phyloP scores from a whole-genome alignment of 2,797 vertebrate genomes.

The Lindbergichthys nudifrons region DNA sequence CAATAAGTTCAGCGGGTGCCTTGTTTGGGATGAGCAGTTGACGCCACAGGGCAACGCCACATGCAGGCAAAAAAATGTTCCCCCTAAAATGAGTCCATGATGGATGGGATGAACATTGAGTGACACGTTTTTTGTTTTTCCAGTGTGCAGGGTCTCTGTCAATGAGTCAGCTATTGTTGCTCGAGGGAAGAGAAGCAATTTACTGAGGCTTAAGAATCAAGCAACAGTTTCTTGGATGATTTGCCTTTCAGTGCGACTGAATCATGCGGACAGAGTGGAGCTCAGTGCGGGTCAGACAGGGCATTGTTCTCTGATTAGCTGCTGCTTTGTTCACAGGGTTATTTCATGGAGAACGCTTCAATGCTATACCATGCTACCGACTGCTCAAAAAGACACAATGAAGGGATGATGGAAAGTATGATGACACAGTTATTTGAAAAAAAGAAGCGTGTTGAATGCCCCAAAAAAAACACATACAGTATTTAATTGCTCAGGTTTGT shows the following conservation, averaged over 20 bases:
- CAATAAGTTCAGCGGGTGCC: slow-evolving; percentile 36
- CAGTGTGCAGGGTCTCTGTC: slow-evolving; percentile 29
- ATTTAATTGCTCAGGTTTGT: slow-evolving; percentile 3
- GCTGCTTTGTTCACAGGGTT: slow-evolving; percentile 19
- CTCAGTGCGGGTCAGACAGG: slow-evolving; percentile 30
- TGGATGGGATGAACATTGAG: slow-evolving; percentile 61
- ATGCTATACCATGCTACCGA: neutral
- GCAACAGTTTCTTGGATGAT: slow-evolving; percentile 58
- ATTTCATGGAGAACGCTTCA: slow-evolving; percentile 31
- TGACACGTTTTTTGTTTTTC: slow-evolving; percentile 47
- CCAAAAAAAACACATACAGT: neutral
- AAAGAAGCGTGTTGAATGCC: neutral
- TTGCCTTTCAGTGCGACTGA: slow-evolving; percentile 55
- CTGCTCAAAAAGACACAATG: neutral
- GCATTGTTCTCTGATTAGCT: slow-evolving; percentile 54
- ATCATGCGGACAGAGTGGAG: slow-evolving; percentile 52
- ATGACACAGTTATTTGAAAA: slow-evolving; percentile 17
- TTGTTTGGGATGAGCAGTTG: slow-evolving; percentile 36
- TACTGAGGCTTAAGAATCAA: slow-evolving; percentile 47
- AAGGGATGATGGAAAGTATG: slow-evolving; percentile 10
- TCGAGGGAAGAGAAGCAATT: slow-evolving; percentile 41
- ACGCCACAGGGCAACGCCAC: slow-evolving; percentile 25
- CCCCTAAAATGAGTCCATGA: slow-evolving; percentile 57
- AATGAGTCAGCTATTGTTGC: slow-evolving; percentile 51
- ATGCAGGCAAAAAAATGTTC: slow-evolving; percentile 39